phyloP scores from a whole-genome alignment of 2,797 vertebrate species.

The Eulemur mongoz region DNA sequence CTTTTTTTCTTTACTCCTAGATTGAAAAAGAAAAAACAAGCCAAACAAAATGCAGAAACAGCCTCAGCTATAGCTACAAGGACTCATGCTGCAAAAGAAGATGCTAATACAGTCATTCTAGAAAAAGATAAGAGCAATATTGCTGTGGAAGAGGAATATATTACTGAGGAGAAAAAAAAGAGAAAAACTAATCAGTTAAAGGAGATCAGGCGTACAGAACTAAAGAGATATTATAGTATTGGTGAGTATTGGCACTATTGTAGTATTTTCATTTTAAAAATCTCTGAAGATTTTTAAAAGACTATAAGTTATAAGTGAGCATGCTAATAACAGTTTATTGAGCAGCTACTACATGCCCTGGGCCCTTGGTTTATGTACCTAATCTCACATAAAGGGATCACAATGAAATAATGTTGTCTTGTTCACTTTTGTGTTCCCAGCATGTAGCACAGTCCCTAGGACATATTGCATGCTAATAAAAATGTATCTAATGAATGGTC shows the following conservation, averaged over 20 bases:
- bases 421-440: background rate
- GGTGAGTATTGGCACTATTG: conserved; percentile 71
- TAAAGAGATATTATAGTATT: conserved; percentile 86
- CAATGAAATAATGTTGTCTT: background rate
- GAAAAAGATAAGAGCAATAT: conserved; percentile 83
- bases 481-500: background rate
- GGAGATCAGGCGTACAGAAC: conserved; percentile 87
- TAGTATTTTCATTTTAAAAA: conserved; percentile 16
- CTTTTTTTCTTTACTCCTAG: conserved; percentile 66
- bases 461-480: background rate
- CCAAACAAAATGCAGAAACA: conserved; percentile 85
- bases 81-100: conserved; percentile 83
- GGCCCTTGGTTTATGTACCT: background rate
- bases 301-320: background rate
- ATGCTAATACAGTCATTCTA: conserved; percentile 81
- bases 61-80: conserved; percentile 72
- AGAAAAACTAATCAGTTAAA: conserved; percentile 87
- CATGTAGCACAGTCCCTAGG: background rate
- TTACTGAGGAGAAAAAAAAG: conserved; percentile 87
- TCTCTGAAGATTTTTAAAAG: background rate
- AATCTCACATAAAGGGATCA: background rate
- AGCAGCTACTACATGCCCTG: background rate
- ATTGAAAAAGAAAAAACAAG: conserved; percentile 88
- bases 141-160: conserved; percentile 79
- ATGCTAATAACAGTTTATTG: background rate